Evolutionary conservation across 1,140 invertebrate genomes (phyloP).

Genomic region (Reticulitermes speratus): DNA sequence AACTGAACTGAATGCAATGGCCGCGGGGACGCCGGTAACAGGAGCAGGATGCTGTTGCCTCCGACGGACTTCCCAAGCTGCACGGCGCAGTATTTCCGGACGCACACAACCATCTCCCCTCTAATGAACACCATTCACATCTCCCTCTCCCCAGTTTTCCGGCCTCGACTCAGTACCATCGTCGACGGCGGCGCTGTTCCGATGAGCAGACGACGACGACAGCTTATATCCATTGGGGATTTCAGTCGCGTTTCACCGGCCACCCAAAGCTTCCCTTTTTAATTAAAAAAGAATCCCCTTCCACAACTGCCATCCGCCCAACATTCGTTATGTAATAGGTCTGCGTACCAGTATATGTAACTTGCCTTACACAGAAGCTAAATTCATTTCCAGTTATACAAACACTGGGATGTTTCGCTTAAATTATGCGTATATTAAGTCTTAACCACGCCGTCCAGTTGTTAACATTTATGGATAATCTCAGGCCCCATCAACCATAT

Average conservation of each 20-base stretch:
- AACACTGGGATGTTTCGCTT: background rate
- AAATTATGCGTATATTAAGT: constrained; percentile 6
- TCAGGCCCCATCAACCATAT: background rate
- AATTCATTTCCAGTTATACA: background rate
- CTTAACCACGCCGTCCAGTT: background rate
- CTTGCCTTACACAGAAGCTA: background rate
- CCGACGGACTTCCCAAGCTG: constrained; percentile 10
- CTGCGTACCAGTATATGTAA: background rate
- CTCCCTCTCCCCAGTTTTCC: background rate
- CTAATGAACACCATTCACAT: constrained; percentile 12
- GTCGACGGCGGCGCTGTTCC: background rate
- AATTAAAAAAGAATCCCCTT: constrained; percentile 12
- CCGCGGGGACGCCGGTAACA: background rate
- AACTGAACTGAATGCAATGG: background rate
- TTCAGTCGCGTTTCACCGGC: constrained; percentile 16
- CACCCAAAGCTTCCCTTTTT: constrained; percentile 10
- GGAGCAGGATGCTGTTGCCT: constrained; percentile 11
- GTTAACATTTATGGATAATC: background rate
- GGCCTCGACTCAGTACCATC: background rate
- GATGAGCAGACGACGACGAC: background rate
- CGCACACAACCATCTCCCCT: background rate
- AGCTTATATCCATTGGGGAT: constrained; percentile 11
- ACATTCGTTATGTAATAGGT: background rate
- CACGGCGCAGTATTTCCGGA: constrained; percentile 1
- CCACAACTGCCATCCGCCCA: constrained; percentile 6